Evolutionary conservation across 2,888 invertebrate species (phyloP), one percentile per base, ranked within the genome.

Genomic region (Galeruca laticollis): DNA sequence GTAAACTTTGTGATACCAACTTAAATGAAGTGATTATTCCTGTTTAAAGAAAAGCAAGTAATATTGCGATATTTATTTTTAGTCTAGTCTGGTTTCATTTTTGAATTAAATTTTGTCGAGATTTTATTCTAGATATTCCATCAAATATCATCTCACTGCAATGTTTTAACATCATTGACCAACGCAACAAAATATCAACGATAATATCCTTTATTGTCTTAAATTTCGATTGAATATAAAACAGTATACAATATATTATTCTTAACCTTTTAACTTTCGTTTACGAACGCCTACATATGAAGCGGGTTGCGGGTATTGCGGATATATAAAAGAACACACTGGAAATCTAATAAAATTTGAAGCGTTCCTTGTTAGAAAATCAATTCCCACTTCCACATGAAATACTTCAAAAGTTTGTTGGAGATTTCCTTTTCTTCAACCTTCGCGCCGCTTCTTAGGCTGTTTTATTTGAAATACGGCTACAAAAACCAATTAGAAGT

Each of bases 311-410:
- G 65, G 65, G 67, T 67, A 61, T 37, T 63, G 37, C 40, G 62
- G 60, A 62, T 60, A 52, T 67, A 62, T 51, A 63, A 63, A 66
- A 60, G 61, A 69, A 65, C 68, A 65, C 65, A 69, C 37, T 57
- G 69, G 61, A 66, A 66, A 65, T 69, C 65, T 59, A 71, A 71
- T 66, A 60, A 69, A 66, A 69, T 62, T 65, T 63, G 61, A 66
- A 66, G 33, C 62, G 66, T 62, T 59, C 59, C 66, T 66, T 61
- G 68, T 71, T 62, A 43, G 62, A 66, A 70, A 71, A 71, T 71
- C 69, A 71, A 71, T 71, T 69, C 47, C 69, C 67, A 63, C 67
- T 67, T 59, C 61, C 66, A 63, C 67, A 67, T 70, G 63, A 70
- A 68, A 60, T 60, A 67, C 47, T 49, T 63, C 67, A 37, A 31